Percentiles rank a stretch among this genome's conserved stretches.
Conservation (phyloP, 2,113 vertebrate genomes). For the Antechinus stuartii region DNA sequence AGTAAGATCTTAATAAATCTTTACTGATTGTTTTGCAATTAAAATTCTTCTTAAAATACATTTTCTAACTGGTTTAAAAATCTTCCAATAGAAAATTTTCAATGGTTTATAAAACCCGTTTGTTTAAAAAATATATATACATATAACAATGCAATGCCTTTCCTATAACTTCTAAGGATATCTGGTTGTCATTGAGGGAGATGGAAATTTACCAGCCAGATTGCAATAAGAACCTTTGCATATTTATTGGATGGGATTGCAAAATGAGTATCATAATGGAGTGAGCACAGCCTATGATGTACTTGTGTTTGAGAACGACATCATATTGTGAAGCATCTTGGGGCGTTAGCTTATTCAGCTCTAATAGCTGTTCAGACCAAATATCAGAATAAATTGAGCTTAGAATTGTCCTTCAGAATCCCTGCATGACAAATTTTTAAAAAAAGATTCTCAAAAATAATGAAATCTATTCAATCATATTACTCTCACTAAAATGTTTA, state of each 20-base stretch:
- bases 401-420: background rate
- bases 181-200: background rate
- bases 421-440: background rate
- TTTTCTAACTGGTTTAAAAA: background rate
- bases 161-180: background rate
- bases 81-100: background rate
- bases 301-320: background rate
- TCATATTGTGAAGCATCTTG: background rate
- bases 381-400: background rate
- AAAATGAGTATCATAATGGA: background rate
- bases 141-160: background rate
- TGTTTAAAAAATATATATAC: background rate
- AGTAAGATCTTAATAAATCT: background rate
- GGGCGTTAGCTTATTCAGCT: background rate
- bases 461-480: background rate
- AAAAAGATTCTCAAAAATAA: background rate
- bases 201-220: background rate
- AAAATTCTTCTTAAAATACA: background rate
- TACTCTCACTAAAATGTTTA: background rate
- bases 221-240: background rate
- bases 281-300: background rate
- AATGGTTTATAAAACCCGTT: background rate
- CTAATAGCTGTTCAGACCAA: background rate
- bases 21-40: background rate
- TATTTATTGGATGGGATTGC: background rate